phyloP scores from a whole-genome alignment of 2,797 vertebrate species.

The Sebastes iracundus region DNA sequence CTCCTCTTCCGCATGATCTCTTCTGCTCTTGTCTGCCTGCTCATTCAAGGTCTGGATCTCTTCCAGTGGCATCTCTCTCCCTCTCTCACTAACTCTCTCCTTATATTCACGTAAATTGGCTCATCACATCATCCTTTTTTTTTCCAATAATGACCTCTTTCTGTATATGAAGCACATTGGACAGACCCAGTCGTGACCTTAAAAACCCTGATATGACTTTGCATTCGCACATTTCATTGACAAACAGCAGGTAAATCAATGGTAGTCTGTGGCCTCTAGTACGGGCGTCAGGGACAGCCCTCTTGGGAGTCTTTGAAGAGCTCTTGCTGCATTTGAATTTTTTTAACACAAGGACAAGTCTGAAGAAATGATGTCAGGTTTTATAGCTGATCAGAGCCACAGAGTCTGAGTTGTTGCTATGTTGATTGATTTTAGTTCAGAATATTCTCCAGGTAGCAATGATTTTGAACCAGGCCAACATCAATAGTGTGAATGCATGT shows the following conservation, averaged over 20 bases:
- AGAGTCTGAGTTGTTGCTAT: not conserved
- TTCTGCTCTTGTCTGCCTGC: slow-evolving; percentile 46
- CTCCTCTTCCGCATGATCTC: slow-evolving; percentile 48
- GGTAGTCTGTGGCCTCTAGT: slow-evolving; percentile 16
- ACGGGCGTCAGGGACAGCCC: slow-evolving; percentile 6
- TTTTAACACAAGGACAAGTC: slow-evolving; percentile 29
- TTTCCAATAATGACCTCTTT: slow-evolving; percentile 13
- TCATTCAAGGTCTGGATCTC: slow-evolving; percentile 67
- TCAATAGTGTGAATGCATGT: not conserved
- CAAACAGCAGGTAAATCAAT: slow-evolving; percentile 37
- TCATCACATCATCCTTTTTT: slow-evolving; percentile 2
- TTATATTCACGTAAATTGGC: slow-evolving; percentile 13
- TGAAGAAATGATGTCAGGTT: slow-evolving; percentile 19
- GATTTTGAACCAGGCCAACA: not conserved
- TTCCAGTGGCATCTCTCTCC: slow-evolving; percentile 47
- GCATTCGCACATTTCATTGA: slow-evolving; percentile 37
- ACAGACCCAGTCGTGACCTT: slow-evolving; percentile 7
- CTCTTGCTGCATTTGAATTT: slow-evolving; percentile 17
- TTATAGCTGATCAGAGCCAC: slow-evolving; percentile 17
- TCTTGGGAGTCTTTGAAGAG: slow-evolving; percentile 30
- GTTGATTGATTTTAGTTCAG: not conserved
- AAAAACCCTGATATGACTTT: slow-evolving; percentile 36
- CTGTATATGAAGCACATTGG: not conserved
- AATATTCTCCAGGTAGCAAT: not conserved
- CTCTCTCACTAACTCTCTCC: not conserved